These are phyloP conservation scores for Aplocera efformata DNA, from an alignment of 2,888 invertebrate genomes.

Conservation along the genomic window DNA sequence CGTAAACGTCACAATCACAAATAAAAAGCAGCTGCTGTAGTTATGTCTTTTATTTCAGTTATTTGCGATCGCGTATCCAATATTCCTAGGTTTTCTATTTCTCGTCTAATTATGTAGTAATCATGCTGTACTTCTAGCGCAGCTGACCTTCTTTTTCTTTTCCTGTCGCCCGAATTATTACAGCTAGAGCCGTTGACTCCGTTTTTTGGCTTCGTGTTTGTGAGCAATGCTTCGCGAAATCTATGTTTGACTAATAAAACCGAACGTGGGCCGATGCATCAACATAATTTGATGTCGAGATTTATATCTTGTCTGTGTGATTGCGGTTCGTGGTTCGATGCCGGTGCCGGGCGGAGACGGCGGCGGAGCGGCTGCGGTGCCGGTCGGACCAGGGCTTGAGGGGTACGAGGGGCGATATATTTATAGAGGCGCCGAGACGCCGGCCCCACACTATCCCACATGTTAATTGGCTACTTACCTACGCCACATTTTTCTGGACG, in stretches of 20 bases:
- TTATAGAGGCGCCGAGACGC: constrained; percentile 74
- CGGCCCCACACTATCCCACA: constrained; percentile 69
- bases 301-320: constrained; percentile 49
- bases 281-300: constrained; percentile 42
- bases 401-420: constrained; percentile 50
- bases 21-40: constrained; percentile 17
- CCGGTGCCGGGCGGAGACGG: constrained; percentile 51
- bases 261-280: constrained; percentile 40
- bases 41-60: constrained; percentile 13
- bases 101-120: too few relatives aligned
- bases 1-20: constrained; percentile 22
- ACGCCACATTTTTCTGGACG: constrained; percentile 72
- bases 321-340: constrained; percentile 41
- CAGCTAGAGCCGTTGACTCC: constrained; percentile 21
- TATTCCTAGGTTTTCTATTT: constrained; percentile 2
- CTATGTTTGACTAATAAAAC: constrained; percentile 38
- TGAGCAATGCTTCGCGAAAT: constrained; percentile 29
- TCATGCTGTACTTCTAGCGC: too few relatives aligned
- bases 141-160: too few relatives aligned
- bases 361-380: constrained; percentile 45
- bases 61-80: constrained; percentile 10
- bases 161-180: constrained; percentile 7
- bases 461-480: constrained; percentile 76
- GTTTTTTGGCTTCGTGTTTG: constrained; percentile 28
- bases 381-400: constrained; percentile 36